These are phyloP conservation scores for Palythoa heliodiscus DNA, from an alignment of 92 coral and sea anemone species.

Conservation along the genomic window DNA sequence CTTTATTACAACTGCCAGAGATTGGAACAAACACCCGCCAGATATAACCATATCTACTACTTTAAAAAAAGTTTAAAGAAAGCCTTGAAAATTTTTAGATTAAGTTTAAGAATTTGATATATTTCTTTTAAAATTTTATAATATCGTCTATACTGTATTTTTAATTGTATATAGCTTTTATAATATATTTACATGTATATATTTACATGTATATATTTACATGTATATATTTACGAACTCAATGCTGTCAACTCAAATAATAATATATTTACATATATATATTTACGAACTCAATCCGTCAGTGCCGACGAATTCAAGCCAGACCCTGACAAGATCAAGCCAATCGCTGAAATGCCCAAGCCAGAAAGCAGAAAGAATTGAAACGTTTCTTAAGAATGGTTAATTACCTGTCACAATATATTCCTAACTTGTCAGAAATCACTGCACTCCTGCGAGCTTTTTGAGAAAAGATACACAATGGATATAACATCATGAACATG, in stretches of 20 bases:
- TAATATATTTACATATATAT: too few species aligned
- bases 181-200: slow-evolving; percentile 32
- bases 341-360: neutral
- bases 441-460: neutral
- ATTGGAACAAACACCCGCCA: too few species aligned
- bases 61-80: too few species aligned
- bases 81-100: too few species aligned
- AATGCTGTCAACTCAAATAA: too few species aligned
- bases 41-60: too few species aligned
- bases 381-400: slow-evolving; percentile 8
- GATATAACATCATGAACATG: slow-evolving; percentile 47
- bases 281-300: too few species aligned
- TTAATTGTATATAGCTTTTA: too few species aligned
- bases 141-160: too few species aligned
- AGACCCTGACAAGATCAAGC: neutral
- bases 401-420: neutral
- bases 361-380: neutral
- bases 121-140: slow-evolving; percentile 40
- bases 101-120: slow-evolving; percentile 18
- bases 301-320: neutral
- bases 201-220: slow-evolving; percentile 31
- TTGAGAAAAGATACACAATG: slow-evolving; percentile 40
- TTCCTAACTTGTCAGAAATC: neutral
- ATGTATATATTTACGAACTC: too few species aligned
- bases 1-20: too few species aligned